Evolutionary conservation across 2,113 vertebrate genomes (phyloP), one percentile per base, ranked within the genome.

Genomic region (Axis porcinus): DNA sequence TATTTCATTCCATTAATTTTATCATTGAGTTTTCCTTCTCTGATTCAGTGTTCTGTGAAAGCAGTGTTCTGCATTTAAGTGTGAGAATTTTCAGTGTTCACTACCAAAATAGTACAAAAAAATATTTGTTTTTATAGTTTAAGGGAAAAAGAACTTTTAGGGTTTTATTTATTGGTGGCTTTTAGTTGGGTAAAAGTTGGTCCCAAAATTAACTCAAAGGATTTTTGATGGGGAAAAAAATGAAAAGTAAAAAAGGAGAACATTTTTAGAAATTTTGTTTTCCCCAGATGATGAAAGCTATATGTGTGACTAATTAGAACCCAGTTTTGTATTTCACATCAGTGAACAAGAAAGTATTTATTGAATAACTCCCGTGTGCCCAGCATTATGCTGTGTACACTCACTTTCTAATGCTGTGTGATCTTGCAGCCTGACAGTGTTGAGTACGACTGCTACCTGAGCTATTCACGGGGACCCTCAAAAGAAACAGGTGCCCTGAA

Each of bases 141-240:
- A 87, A 60, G 58, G 36, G 23, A 21, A 94, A 92, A 95, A 76
- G 9, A 81, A 67, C 15, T 33, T 74, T 81, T 55, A 86, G 52
- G 7, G 2, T 93, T 95, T 36, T n/a, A 84, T 94, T 76, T 86
- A 43, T 89, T 90, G 14, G 17, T 90, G 27, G 9, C 8, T 91
- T 96, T 95, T 78, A 86, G 43, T 86, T 96, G 17, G 78, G 21
- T 60, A 54, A 86, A 94, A 86, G 16, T 94, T 84, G 50, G n/a
- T 86, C 7, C 27, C 43, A 76, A 96, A 96, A 86, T 92, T 55
- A 96, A 88, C 21, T 85, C 30, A 62, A 28, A 86, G 54, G 7
- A 9, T 27, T 95, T 79, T 93, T 40, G 52, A 17, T 78, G 54
- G 16, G 25, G 64, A 58, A 60, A 55, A 16, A 23, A 14, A 50